Evolutionary conservation across 2,113 vertebrate genomes (phyloP).

Genomic region (Tragelaphus buxtoni): DNA sequence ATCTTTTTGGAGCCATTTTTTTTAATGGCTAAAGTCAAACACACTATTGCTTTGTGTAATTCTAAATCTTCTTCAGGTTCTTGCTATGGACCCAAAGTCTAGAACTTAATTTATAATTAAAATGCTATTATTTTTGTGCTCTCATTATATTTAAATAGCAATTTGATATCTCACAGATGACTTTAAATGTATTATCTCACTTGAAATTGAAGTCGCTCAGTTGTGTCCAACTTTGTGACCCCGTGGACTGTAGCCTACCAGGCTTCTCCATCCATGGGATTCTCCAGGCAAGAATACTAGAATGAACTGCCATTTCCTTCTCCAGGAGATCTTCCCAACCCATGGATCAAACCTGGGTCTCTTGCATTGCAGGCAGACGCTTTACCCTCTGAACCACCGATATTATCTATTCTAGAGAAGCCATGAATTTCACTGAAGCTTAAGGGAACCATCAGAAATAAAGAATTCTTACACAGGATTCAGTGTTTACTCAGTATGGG

Average conservation of each 20-base stretch:
- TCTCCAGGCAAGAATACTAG: neutral
- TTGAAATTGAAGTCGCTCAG: neutral
- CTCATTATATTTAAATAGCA: neutral
- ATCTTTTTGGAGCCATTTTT: neutral
- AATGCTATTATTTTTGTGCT: neutral
- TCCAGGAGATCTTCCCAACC: neutral
- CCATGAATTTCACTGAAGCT: neutral
- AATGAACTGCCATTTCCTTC: neutral
- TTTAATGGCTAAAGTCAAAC: neutral
- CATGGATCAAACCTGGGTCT: rapidly evolving
- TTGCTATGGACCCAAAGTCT: neutral
- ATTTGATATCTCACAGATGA: neutral
- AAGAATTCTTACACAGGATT: neutral
- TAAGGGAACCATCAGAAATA: neutral
- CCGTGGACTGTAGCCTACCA: neutral
- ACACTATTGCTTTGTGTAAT: neutral
- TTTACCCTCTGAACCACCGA: neutral
- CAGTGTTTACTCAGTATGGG: neutral
- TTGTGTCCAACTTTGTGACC: rapidly evolving
- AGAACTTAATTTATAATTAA: neutral
- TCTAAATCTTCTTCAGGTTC: neutral
- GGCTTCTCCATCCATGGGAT: neutral
- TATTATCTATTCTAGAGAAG: neutral
- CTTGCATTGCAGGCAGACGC: neutral
- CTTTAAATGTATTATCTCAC: neutral